phyloP scores from a whole-genome alignment of 2,888 invertebrate species.

The Eupithecia tripunctaria region DNA sequence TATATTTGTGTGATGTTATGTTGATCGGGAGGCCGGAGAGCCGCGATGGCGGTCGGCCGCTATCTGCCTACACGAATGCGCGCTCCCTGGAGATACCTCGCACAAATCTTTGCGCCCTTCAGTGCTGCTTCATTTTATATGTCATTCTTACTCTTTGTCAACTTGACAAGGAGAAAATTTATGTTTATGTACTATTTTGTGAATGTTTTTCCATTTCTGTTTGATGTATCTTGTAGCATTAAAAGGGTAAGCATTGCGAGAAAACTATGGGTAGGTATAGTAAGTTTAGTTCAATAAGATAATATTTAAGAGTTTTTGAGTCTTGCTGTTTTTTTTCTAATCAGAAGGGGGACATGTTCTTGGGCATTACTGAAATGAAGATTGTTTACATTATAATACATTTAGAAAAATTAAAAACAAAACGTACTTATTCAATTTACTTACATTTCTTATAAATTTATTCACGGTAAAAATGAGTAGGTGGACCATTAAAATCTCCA shows the following conservation, averaged over 20 bases:
- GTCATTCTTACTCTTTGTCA: slow-evolving; percentile 55
- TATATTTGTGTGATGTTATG: slow-evolving; percentile 73
- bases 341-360: neutral
- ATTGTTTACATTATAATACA: neutral
- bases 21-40: slow-evolving; percentile 66
- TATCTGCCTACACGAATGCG: slow-evolving; percentile 81
- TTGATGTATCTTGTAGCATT: slow-evolving; percentile 4
- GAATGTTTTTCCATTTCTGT: slow-evolving; percentile 12
- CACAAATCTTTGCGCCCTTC: slow-evolving; percentile 73
- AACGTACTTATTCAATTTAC: neutral
- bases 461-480: slow-evolving; percentile 33
- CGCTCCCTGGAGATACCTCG: slow-evolving; percentile 74
- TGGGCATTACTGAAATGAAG: neutral
- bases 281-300: neutral
- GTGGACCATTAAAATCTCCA: slow-evolving; percentile 44
- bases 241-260: neutral
- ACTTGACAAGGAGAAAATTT: slow-evolving; percentile 54
- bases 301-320: neutral
- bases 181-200: slow-evolving; percentile 39
- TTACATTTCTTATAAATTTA: neutral
- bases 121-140: slow-evolving; percentile 67
- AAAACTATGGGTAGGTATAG: neutral
- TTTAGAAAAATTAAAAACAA: neutral
- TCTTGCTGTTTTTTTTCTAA: neutral
- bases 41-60: slow-evolving; percentile 52